phyloP scores from a whole-genome alignment of 2,888 invertebrate species.

The Allophyes oxyacanthae region DNA sequence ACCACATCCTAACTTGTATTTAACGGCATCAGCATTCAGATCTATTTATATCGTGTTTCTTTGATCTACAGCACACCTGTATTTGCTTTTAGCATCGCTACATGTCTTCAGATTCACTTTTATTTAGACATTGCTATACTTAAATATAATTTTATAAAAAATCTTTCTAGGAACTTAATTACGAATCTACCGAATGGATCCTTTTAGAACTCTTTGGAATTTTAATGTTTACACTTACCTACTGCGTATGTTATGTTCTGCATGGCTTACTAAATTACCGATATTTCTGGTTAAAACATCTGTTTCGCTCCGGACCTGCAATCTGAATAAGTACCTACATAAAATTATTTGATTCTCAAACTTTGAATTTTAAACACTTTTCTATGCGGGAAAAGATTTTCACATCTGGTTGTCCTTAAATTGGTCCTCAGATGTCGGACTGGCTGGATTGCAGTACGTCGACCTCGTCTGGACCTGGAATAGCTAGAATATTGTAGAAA shows the following conservation, averaged over 20 bases:
- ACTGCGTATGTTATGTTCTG: no score
- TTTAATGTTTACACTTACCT: no score
- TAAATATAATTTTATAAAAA: no score
- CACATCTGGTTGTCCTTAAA: constrained; percentile 15
- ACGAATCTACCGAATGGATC: no score
- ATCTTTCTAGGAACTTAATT: no score
- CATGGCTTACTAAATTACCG: no score
- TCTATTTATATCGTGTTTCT: constrained; percentile 13
- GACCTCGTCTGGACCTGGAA: constrained; percentile 31
- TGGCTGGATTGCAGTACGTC: constrained; percentile 28
- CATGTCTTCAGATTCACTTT: not conserved
- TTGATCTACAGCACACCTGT: constrained; percentile 12
- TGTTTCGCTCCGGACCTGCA: not conserved
- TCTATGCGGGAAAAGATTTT: constrained; percentile 12
- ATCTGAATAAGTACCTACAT: no score
- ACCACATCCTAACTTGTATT: constrained; percentile 21
- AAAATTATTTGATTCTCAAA: constrained; percentile 8
- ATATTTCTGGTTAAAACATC: no score
- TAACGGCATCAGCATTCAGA: constrained; percentile 5
- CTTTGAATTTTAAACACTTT: constrained; percentile 12
- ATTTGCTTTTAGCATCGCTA: constrained; percentile 8
- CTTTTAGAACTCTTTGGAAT: no score
- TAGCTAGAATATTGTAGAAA: constrained; percentile 26
- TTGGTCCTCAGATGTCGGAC: constrained; percentile 22
- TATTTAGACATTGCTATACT: no score